phyloP scores from a whole-genome alignment of 1,140 invertebrate genomes.

The Drosophila pachea region DNA sequence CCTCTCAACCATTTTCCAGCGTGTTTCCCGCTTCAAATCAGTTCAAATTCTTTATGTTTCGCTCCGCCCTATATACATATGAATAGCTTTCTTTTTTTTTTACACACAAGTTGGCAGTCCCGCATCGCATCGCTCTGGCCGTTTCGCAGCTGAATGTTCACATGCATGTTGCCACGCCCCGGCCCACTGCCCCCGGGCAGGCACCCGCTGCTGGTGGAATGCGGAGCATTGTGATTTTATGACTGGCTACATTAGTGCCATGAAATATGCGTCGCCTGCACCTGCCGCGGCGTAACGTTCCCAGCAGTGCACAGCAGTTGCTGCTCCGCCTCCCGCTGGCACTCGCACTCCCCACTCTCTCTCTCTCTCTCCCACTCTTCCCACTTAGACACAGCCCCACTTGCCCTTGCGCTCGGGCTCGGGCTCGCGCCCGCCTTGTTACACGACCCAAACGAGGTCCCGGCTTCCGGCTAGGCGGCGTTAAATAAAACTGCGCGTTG shows the following conservation, averaged over 20 bases:
- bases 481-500: constrained; percentile 76
- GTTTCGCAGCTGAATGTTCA: constrained; percentile 43
- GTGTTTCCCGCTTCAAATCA: not conserved
- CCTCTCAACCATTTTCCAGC: not conserved
- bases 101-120: constrained; percentile 34
- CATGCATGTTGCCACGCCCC: constrained; percentile 68
- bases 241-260: constrained; percentile 75
- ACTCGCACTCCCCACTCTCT: not conserved
- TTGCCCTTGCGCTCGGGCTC: not conserved
- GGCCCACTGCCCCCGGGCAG: constrained; percentile 5
- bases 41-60: not conserved
- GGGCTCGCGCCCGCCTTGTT: constrained; percentile 14
- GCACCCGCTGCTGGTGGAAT: constrained; percentile 8
- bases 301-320: not conserved
- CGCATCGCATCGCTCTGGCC: not conserved
- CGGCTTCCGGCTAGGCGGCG: constrained; percentile 71
- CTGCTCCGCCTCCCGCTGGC: constrained; percentile 9
- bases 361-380: constrained; percentile 1
- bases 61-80: not conserved
- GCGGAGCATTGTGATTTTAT: constrained; percentile 70
- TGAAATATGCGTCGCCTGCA: constrained; percentile 69
- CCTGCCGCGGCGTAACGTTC: constrained; percentile 22
- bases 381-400: not conserved
- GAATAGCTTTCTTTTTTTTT: constrained; percentile 10
- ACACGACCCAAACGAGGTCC: constrained; percentile 54